Conservation (phyloP, 1,140 invertebrate genomes). For the Stegodyphus dumicola region DNA sequence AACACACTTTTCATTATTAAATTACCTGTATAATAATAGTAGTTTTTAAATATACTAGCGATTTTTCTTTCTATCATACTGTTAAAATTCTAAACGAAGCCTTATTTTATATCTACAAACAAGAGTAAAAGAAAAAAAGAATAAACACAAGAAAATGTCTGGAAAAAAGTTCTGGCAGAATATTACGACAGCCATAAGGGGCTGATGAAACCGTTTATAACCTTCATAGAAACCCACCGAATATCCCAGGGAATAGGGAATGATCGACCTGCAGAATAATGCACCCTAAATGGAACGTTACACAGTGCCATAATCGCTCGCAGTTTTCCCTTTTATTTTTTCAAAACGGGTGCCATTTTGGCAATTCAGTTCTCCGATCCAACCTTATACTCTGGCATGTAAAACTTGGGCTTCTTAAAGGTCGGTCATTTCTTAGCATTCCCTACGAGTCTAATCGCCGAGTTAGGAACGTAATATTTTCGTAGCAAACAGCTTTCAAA, state of each 20-base stretch:
- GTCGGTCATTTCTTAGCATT: not conserved
- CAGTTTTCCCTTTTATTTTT: conserved; percentile 19
- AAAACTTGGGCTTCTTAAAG: conserved; percentile 11
- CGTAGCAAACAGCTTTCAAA: no score
- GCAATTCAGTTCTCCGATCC: not conserved
- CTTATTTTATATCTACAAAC: no score
- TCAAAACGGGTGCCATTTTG: not conserved
- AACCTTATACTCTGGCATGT: conserved; percentile 29
- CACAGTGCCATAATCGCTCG: conserved; percentile 36
- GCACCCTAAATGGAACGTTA: conserved; percentile 51
- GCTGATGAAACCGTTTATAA: conserved; percentile 46
- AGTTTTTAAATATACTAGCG: no score
- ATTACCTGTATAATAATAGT: no score
- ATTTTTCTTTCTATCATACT: no score
- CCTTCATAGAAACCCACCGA: conserved; percentile 1
- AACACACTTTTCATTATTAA: no score
- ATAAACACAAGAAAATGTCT: no score
- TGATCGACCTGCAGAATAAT: conserved; percentile 48
- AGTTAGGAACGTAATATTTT: no score
- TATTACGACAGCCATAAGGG: conserved; percentile 41
- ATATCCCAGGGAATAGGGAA: conserved; percentile 38
- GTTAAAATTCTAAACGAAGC: no score
- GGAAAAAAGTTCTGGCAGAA: no score
- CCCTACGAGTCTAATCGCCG: no score
- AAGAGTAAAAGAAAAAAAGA: no score